Base-by-base conservation (phyloP, 2,888 invertebrate species). In the Aethes cnicana region DNA sequence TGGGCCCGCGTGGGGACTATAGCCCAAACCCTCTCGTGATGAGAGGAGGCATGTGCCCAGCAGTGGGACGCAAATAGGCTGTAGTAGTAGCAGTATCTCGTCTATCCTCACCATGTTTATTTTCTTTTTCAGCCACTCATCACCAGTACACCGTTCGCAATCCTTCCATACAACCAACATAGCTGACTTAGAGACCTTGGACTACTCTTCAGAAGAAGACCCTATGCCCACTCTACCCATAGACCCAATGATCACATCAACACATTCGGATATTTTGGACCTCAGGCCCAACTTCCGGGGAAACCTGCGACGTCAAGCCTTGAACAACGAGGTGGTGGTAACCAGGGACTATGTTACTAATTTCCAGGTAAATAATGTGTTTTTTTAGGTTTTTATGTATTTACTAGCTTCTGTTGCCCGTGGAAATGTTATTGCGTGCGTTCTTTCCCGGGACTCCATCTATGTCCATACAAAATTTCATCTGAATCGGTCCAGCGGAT, bases 121-220 rank as follows among this genome's bases (percentile, higher is more conserved):
- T 6, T n/a, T 32, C 3, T 8, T 7, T 74, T 72, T 2, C 81
- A 90, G 90, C 62, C 86, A 90, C 59, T 90, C 90, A 0, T 90
- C 90, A 0, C 90, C 90, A 1, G 90, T 90, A 7, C 90, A 90
- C 66, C 81, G 90, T 8, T 89, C 90, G 0, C 88, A 90, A 48
- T 90, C 90, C 5, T 90, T 90, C 84, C 89, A 90, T 74, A 84
- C 84, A 0, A 84, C 83, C 41, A 84, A 83, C 70, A 82, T 86
- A 20, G 79, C 80, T 0, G 83, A 82, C 18, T 65, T 84, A 23
- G 66, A 65, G 12, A 76, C 80, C 37, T 65, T 82, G 55, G 83
- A 84, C 68, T 87, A 84, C 73, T 87, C 87, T 23, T 87, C 88
- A 0, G 81, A 80, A 32, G 87, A 80, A 0, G 85, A 84, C 56